Conservation (phyloP, 2,888 invertebrate species). For the Hemaris fuciformis region DNA sequence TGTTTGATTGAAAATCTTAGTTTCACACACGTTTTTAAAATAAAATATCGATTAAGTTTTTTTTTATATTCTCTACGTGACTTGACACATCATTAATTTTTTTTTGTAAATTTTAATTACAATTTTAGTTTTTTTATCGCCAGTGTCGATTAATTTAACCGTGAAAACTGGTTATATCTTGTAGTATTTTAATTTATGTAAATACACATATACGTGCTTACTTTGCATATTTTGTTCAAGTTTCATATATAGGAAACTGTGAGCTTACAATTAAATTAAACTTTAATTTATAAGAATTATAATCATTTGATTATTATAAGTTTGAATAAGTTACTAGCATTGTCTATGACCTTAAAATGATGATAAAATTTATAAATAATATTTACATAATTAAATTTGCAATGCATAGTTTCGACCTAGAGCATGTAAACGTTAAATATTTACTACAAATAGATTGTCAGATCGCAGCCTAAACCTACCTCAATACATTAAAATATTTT, state of each 20-base stretch:
- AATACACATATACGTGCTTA: neutral
- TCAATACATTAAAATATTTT: neutral
- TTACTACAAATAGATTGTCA: neutral
- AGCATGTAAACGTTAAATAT: neutral
- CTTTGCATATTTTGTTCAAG: neutral
- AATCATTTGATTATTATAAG: neutral
- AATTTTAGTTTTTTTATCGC: neutral
- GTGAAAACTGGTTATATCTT: neutral
- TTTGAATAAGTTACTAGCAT: neutral
- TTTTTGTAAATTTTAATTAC: neutral
- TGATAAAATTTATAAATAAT: neutral
- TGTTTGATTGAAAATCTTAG: neutral
- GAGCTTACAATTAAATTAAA: neutral
- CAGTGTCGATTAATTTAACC: neutral
- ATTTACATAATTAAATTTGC: neutral
- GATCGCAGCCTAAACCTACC: neutral
- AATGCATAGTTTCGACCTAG: neutral
- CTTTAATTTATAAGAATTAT: neutral
- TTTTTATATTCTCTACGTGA: too few species aligned
- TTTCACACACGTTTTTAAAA: neutral
- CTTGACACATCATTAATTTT: neutral
- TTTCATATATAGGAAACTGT: neutral
- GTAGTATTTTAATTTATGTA: neutral
- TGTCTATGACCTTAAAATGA: neutral
- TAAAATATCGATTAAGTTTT: neutral